These are phyloP conservation scores for Anniella stebbinsi DNA, from an alignment of 2,797 vertebrate species.

Conservation along the genomic window DNA sequence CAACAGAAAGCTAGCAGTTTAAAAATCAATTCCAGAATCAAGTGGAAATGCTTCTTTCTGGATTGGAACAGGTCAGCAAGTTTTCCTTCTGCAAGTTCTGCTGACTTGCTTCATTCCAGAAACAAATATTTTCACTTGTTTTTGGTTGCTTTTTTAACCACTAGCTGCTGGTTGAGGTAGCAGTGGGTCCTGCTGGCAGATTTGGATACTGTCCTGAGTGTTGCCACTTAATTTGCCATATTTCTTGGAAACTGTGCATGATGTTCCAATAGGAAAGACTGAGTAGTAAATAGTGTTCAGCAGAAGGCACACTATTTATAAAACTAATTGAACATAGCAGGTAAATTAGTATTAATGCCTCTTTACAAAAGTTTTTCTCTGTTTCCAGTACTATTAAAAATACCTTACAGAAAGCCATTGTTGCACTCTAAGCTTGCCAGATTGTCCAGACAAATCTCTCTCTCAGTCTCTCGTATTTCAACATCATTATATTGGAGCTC, in stretches of 20 bases:
- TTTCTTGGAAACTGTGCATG: background rate
- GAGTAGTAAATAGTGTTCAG: background rate
- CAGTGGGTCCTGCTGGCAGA: no score
- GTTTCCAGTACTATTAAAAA: background rate
- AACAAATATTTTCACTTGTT: no score
- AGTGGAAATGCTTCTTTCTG: no score
- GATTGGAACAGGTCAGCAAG: no score
- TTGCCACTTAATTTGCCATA: background rate
- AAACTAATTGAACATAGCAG: background rate
- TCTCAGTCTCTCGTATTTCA: background rate
- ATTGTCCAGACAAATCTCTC: background rate
- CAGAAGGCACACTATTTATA: background rate
- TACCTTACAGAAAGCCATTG: background rate
- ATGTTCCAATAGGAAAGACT: background rate
- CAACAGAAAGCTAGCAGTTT: no score
- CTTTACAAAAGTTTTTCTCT: background rate
- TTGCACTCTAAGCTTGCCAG: background rate
- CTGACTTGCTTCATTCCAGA: no score
- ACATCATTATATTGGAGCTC: background rate
- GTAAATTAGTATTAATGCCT: no score
- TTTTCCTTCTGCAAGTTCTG: no score
- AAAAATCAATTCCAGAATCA: no score
- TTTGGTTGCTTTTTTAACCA: no score
- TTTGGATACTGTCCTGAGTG: no score
- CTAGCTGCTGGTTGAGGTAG: no score